Evolutionary conservation across 2,113 vertebrate species (phyloP).

Genomic region (Pristiophorus japonicus): DNA sequence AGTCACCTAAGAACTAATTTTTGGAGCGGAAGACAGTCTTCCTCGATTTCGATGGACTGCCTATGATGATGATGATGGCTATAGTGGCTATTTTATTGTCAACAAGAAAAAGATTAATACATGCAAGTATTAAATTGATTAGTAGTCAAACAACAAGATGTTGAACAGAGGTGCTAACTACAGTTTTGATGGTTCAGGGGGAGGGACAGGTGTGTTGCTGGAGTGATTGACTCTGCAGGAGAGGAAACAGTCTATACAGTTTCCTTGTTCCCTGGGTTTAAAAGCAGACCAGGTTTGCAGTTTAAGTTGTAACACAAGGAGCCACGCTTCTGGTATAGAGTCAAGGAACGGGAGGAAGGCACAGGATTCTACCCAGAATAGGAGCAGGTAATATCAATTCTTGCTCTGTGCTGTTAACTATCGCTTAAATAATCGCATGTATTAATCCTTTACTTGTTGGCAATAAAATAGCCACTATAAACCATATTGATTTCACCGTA

Average conservation of each 20-base stretch:
- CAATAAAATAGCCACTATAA: not conserved
- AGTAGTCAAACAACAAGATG: not conserved
- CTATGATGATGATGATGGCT: too few species aligned
- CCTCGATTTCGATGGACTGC: too few species aligned
- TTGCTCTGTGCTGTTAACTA: not conserved
- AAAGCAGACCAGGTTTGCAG: not conserved
- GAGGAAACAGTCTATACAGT: not conserved
- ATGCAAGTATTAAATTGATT: not conserved
- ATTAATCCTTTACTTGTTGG: not conserved
- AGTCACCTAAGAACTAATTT: too few species aligned
- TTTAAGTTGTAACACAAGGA: not conserved
- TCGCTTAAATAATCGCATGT: not conserved
- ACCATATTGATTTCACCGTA: too few species aligned
- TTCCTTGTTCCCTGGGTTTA: not conserved
- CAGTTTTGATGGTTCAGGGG: not conserved
- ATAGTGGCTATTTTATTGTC: too few species aligned
- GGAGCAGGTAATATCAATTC: not conserved
- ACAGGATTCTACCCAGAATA: not conserved
- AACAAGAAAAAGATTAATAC: too few species aligned
- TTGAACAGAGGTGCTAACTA: not conserved
- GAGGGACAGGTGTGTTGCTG: not conserved
- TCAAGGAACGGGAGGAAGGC: not conserved
- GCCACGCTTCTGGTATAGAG: not conserved
- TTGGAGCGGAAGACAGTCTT: too few species aligned
- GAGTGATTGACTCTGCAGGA: not conserved